Percentiles rank a stretch among this genome's conserved stretches.
phyloP scores from a whole-genome alignment of 1,140 invertebrate genomes.

The Trachymyrmex septentrionalis region DNA sequence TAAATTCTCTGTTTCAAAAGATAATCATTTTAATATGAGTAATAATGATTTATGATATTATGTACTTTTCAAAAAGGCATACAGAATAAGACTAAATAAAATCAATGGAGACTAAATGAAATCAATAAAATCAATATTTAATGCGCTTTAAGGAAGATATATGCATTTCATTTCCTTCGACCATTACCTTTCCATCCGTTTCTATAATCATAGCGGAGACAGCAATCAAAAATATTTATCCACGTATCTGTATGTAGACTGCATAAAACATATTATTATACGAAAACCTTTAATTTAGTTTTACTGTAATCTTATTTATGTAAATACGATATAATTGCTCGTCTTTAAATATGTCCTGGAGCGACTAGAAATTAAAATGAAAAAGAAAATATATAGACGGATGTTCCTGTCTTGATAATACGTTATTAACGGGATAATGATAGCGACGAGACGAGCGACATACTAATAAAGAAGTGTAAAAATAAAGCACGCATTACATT shows the following conservation, averaged over 20 bases:
- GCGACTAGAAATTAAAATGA: constrained; percentile 16
- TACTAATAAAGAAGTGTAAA: constrained; percentile 32
- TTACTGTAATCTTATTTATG: constrained; percentile 15
- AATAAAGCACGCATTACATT: constrained; percentile 14
- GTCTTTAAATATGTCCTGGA: not conserved
- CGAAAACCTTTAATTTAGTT: not conserved
- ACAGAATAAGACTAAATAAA: not conserved
- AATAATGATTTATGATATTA: not conserved
- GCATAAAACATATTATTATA: constrained; percentile 4
- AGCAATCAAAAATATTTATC: constrained; percentile 23
- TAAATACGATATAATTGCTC: constrained; percentile 12
- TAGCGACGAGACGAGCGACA: not conserved
- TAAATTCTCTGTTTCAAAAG: no score
- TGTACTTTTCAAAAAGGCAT: not conserved
- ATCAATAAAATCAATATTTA: not conserved
- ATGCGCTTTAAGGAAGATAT: not conserved
- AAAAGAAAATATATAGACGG: constrained; percentile 19
- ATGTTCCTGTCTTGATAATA: constrained; percentile 31
- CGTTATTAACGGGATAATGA: constrained; percentile 43
- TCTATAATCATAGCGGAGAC: constrained; percentile 9
- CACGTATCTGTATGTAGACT: not conserved
- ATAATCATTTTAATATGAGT: not conserved
- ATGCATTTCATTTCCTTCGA: constrained; percentile 4
- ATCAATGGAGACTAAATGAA: not conserved
- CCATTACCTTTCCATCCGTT: constrained; percentile 3